Percentiles rank a stretch among this genome's conserved stretches.
phyloP scores from a whole-genome alignment of 2,113 vertebrate species.

The Caranx ignobilis region DNA sequence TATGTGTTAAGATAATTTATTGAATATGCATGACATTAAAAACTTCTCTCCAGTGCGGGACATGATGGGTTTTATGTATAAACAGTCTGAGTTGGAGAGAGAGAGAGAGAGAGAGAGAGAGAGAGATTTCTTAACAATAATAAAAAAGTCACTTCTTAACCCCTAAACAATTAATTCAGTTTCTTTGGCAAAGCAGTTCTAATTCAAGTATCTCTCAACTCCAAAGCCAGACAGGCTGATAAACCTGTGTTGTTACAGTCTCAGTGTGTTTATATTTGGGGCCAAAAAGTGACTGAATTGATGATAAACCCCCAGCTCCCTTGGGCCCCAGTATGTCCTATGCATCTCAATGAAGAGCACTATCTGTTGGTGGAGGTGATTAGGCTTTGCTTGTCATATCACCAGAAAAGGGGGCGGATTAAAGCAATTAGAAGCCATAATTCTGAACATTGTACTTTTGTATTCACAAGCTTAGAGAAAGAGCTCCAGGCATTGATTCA shows the following conservation, averaged over 20 bases:
- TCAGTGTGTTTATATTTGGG: conserved; percentile 21
- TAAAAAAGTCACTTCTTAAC: conserved; percentile 16
- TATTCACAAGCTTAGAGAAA: conserved; percentile 33
- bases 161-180: conserved; percentile 20
- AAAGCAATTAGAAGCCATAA: conserved; percentile 62
- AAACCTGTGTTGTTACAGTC: conserved; percentile 18
- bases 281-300: conserved; percentile 33
- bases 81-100: neutral
- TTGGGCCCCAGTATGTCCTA: conserved; percentile 10
- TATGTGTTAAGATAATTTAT: neutral
- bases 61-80: neutral
- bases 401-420: conserved; percentile 28
- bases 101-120: neutral
- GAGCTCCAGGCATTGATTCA: conserved; percentile 34
- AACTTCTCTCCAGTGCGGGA: neutral
- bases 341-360: conserved; percentile 51
- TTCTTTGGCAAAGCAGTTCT: conserved; percentile 25
- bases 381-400: conserved; percentile 40
- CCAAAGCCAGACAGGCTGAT: conserved; percentile 8
- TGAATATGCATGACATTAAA: neutral
- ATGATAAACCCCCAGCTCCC: conserved; percentile 22
- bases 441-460: conserved; percentile 53
- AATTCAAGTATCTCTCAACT: conserved; percentile 26
- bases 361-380: conserved; percentile 43
- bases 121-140: neutral